phyloP scores from a whole-genome alignment of 2,797 vertebrate species.

The Pempheris klunzingeri region DNA sequence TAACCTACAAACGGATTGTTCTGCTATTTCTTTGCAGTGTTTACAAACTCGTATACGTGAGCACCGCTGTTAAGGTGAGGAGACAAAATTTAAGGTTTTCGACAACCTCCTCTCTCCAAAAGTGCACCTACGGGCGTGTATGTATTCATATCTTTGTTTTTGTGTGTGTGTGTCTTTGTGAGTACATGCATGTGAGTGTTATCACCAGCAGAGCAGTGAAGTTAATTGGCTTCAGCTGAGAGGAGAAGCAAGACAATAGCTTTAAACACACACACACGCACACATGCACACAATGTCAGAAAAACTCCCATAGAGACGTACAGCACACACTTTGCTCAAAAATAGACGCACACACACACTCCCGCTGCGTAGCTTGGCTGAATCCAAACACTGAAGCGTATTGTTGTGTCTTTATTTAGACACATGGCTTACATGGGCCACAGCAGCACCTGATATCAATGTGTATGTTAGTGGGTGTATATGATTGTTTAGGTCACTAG shows the following conservation, averaged over 20 bases:
- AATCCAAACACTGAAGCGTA: slow-evolving; percentile 72
- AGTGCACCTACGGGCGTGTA: slow-evolving; percentile 19
- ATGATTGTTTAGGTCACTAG: slow-evolving; percentile 43
- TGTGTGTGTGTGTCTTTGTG: slow-evolving; percentile 1
- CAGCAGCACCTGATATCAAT: slow-evolving; percentile 53
- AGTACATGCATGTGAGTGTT: slow-evolving; percentile 47
- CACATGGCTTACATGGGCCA: slow-evolving; percentile 63
- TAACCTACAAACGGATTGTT: slow-evolving; percentile 56
- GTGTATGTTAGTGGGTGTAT: slow-evolving; percentile 33
- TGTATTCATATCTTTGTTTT: slow-evolving; percentile 11
- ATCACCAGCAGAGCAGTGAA: slow-evolving; percentile 68
- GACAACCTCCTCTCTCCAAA: slow-evolving; percentile 39
- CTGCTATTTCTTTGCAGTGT: slow-evolving; percentile 27
- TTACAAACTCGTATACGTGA: too few relatives aligned
- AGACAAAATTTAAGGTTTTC: too few relatives aligned
- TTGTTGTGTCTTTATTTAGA: slow-evolving; percentile 75
- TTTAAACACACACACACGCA: slow-evolving; percentile 57
- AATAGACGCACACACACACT: slow-evolving; percentile 26
- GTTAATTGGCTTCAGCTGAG: slow-evolving; percentile 83
- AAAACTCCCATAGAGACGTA: slow-evolving; percentile 55
- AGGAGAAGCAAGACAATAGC: slow-evolving; percentile 73
- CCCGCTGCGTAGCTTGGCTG: slow-evolving; percentile 54
- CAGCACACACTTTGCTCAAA: slow-evolving; percentile 42
- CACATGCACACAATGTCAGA: slow-evolving; percentile 48
- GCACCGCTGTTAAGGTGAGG: too few relatives aligned